Conservation (phyloP, 1,140 invertebrate species). For the Drosophila subobscura region DNA sequence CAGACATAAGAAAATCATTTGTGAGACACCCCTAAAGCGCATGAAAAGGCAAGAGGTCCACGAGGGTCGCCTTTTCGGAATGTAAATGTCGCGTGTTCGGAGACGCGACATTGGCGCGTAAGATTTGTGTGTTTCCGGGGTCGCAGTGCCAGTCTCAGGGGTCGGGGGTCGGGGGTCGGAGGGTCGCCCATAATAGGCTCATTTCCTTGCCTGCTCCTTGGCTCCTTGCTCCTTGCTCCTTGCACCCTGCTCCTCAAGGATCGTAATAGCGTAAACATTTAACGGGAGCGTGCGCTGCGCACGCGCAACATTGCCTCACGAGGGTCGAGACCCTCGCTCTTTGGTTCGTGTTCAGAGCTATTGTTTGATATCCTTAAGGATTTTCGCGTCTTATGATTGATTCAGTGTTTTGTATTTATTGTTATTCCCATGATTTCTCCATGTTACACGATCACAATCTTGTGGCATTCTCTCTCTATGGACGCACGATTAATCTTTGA, state of each 20-base stretch:
- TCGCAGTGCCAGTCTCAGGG: slow-evolving; percentile 6
- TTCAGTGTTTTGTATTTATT: slow-evolving; percentile 61
- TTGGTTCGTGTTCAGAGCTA: slow-evolving; percentile 8
- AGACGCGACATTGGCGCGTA: slow-evolving; percentile 59
- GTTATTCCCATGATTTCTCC: slow-evolving; percentile 55
- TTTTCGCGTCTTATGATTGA: slow-evolving; percentile 73
- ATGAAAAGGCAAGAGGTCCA: slow-evolving; percentile 22
- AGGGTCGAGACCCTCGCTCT: slow-evolving; percentile 23
- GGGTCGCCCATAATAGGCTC: slow-evolving; percentile 41
- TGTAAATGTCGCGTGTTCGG: slow-evolving; percentile 55
- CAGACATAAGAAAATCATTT: slow-evolving; percentile 73
- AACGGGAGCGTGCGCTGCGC: slow-evolving; percentile 73
- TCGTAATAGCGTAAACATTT: slow-evolving; percentile 74
- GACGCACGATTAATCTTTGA: slow-evolving; percentile 45
- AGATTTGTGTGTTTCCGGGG: slow-evolving; percentile 71
- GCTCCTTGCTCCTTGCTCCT: slow-evolving; percentile 18
- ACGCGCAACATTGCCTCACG: slow-evolving; percentile 72
- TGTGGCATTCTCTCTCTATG: slow-evolving; percentile 55
- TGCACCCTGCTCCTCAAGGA: slow-evolving; percentile 17
- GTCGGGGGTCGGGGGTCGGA: slow-evolving; percentile 17
- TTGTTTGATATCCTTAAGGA: slow-evolving; percentile 72
- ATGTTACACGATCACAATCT: slow-evolving; percentile 66
- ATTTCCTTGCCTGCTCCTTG: slow-evolving; percentile 50
- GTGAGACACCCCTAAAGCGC: slow-evolving; percentile 28
- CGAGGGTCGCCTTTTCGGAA: slow-evolving; percentile 17